These are phyloP conservation scores for Xiphydria camelus DNA, from an alignment of 2,888 invertebrate species.

Conservation along the genomic window DNA sequence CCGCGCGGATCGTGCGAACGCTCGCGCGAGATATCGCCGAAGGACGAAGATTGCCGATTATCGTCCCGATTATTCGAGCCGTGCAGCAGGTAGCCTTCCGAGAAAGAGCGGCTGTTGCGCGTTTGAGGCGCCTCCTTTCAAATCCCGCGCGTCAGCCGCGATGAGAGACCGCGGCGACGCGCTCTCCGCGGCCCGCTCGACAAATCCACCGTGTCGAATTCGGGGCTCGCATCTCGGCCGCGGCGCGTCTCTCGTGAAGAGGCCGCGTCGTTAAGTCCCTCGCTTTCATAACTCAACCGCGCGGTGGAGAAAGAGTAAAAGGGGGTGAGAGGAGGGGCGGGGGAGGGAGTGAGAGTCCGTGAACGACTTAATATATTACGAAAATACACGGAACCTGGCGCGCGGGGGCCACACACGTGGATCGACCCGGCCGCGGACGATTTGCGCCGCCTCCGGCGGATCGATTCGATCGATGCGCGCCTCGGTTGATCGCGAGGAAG, in stretches of 20 bases:
- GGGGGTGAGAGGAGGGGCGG: no score
- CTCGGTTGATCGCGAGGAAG: no score
- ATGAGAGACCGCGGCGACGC: neutral
- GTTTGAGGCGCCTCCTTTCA: neutral
- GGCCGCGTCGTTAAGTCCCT: slow-evolving; percentile 38
- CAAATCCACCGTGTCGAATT: slow-evolving; percentile 42
- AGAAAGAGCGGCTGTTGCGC: slow-evolving; percentile 16
- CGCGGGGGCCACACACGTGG: slow-evolving; percentile 31
- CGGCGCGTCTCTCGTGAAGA: slow-evolving; percentile 12
- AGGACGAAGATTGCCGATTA: no score
- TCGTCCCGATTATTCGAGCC: slow-evolving; percentile 22
- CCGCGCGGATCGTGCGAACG: no score
- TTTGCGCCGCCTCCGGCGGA: neutral
- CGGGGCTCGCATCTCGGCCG: slow-evolving; percentile 22
- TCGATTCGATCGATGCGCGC: neutral
- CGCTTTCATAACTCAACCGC: slow-evolving; percentile 29
- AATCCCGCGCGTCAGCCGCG: neutral
- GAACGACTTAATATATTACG: slow-evolving; percentile 45
- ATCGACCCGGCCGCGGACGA: neutral
- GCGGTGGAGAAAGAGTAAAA: no score
- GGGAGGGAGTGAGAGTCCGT: no score
- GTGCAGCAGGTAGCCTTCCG: slow-evolving; percentile 27
- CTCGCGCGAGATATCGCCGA: no score
- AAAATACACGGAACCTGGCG: slow-evolving; percentile 38
- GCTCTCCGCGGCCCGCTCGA: slow-evolving; percentile 22